phyloP scores from a whole-genome alignment of 2,888 invertebrate genomes.

The Ariolimax columbianus region DNA sequence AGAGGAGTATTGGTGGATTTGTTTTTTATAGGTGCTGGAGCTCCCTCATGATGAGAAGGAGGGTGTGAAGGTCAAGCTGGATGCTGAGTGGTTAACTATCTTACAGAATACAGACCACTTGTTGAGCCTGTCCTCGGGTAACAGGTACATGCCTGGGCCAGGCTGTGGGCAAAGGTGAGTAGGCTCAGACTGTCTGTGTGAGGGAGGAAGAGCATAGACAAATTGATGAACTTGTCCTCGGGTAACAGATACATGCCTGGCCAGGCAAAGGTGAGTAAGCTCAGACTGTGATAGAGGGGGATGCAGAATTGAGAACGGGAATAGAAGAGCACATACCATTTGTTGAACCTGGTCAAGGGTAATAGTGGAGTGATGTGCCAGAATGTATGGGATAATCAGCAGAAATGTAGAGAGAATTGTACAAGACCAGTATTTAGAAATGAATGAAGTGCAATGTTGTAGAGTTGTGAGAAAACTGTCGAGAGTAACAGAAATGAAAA shows the following conservation, averaged over 20 bases:
- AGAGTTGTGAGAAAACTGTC: no score
- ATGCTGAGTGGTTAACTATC: conserved; percentile 96
- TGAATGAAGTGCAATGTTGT: no score
- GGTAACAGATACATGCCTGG: conserved; percentile 89
- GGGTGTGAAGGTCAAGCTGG: conserved; percentile 79
- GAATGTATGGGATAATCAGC: no score
- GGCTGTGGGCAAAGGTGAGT: conserved; percentile 84
- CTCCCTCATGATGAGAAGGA: conserved; percentile 81
- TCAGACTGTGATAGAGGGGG: no score
- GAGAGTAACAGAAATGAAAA: no score
- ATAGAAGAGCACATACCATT: no score
- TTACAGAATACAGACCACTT: conserved; percentile 93
- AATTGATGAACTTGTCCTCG: conserved; percentile 87
- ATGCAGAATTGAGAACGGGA: no score
- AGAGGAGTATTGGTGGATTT: neutral
- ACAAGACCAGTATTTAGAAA: no score
- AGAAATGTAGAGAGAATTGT: no score
- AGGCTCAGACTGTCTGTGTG: no score
- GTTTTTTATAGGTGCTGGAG: conserved; percentile 80
- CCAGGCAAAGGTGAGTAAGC: conserved; percentile 82
- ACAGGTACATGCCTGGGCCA: conserved; percentile 90
- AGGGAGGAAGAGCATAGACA: conserved; percentile 93
- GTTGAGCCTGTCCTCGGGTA: conserved; percentile 85
- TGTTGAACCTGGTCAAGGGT: no score
- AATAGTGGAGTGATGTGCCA: no score